Evolutionary conservation across 2,113 vertebrate genomes (phyloP), one percentile per base, ranked within the genome.

Genomic region (Xiphophorus maculatus): DNA sequence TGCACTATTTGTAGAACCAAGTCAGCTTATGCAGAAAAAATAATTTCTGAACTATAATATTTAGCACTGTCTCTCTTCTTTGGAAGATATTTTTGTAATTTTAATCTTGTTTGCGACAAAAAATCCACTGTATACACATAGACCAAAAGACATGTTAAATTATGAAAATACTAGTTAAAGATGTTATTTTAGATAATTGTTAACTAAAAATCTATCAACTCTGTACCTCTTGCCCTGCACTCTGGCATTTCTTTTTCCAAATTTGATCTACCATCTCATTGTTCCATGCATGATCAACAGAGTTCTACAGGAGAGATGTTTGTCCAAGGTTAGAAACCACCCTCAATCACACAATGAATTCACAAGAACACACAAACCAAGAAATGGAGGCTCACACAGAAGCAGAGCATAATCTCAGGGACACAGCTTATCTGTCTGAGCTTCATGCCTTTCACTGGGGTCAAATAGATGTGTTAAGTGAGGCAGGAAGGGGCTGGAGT

Each of bases 381-480:
- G 62, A 61, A 54, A 81, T 64, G 14, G 63, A 30, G 15, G 30
- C 65, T 71, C 73, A 71, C 62, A 66, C 40, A 64, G 35, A 79
- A 68, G 70, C 28, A 25, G 76, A 67, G 32, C 33, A 4, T 44
- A 61, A 69, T 68, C 76, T 81, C 77, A 80, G 69, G 76, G 76
- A 69, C 66, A 62, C 67, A 68, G 77, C 80, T 76, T 82, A 86
- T 84, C 78, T 69, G 74, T 87, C 76, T 78, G 80, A 77, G 83
- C 76, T 71, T 32, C 72, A 79, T 73, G 78, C 71, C 84, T 84
- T 90, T 89, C 74, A 28, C 69, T 74, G 79, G 51, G 84, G 85
- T 87, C 79, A 81, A 74, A 76, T 65, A 79, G 84, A 90, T 87
- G 83, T 75, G 66, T 67, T 48, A 66, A 73, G 69, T 77, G 73